These are phyloP conservation scores for Stenoptilia bipunctidactyla DNA, from an alignment of 2,888 invertebrate genomes.

Conservation along the genomic window DNA sequence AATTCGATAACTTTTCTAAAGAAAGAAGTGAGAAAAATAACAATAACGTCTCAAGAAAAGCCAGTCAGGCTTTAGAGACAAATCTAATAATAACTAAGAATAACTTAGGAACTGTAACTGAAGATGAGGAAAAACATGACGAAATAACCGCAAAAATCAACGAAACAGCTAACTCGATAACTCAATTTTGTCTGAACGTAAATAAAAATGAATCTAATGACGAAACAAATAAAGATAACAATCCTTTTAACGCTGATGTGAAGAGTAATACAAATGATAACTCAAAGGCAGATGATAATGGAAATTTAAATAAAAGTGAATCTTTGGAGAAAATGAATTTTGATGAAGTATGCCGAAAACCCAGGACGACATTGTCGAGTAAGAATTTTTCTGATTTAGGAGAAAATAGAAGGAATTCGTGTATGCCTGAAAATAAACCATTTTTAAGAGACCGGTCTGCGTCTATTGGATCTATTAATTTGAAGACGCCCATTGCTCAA, in stretches of 20 bases:
- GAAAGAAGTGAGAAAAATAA: conserved; percentile 42
- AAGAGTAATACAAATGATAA: conserved; percentile 1
- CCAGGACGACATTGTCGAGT: conserved; percentile 17
- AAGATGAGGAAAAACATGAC: conserved; percentile 47
- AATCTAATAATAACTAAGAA: conserved; percentile 35
- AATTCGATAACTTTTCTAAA: conserved; percentile 60
- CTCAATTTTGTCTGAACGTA: conserved; percentile 26
- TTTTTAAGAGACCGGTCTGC: conserved; percentile 71
- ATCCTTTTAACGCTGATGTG: not conserved
- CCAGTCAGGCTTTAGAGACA: conserved; percentile 29
- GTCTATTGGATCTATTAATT: conserved; percentile 70
- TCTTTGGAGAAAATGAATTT: conserved; percentile 26
- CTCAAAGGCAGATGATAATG: conserved; percentile 9
- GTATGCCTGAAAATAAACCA: conserved; percentile 47
- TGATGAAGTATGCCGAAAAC: conserved; percentile 32
- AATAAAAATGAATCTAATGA: conserved; percentile 10
- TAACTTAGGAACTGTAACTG: conserved; percentile 46
- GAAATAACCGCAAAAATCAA: conserved; percentile 33
- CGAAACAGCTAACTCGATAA: conserved; percentile 38
- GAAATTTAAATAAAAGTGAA: conserved; percentile 13
- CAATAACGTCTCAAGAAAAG: conserved; percentile 29
- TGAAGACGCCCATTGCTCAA: conserved; percentile 57
- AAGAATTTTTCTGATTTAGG: conserved; percentile 15
- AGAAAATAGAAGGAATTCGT: conserved; percentile 15
- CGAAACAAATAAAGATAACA: conserved; percentile 6